Evolutionary conservation across 2,797 vertebrate species (phyloP).

Genomic region (Muraenolepis orangiensis): DNA sequence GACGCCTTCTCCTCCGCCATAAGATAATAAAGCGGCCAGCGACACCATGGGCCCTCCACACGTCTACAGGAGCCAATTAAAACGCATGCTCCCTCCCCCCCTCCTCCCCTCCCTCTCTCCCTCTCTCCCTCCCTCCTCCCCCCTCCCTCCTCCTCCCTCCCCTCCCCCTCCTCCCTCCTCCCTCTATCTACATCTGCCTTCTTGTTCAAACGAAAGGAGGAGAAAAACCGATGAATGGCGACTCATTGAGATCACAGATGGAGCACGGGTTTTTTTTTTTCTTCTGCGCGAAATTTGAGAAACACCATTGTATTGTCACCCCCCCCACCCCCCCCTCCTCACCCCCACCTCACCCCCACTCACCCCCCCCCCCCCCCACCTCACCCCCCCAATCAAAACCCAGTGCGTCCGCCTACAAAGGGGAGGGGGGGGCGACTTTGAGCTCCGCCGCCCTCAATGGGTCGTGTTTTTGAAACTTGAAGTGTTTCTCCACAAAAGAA

Average conservation of each 20-base stretch:
- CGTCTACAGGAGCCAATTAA: constrained; percentile 85
- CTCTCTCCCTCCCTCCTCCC: constrained; percentile 74
- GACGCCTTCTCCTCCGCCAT: background rate
- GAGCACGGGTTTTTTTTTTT: constrained; percentile 84
- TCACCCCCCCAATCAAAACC: constrained; percentile 97
- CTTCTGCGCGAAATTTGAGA: constrained; percentile 90
- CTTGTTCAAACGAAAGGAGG: constrained; percentile 77
- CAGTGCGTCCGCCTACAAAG: constrained; percentile 90
- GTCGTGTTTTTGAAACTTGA: constrained; percentile 97
- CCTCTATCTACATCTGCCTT: constrained; percentile 91
- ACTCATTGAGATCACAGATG: constrained; percentile 98
- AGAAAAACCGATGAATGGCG: constrained; percentile 78
- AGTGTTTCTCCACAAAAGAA: constrained; percentile 85
- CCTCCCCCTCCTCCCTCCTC: constrained; percentile 73
- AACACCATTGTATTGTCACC: constrained; percentile 99
- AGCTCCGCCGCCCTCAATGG: constrained; percentile 89
- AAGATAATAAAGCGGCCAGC: background rate
- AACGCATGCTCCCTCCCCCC: constrained; percentile 75
- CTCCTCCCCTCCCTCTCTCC: constrained; percentile 73
- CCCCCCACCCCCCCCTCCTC: no score
- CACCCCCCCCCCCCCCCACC: no score
- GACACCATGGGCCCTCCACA: constrained; percentile 16
- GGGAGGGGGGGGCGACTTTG: constrained; percentile 81
- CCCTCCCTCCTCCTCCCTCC: constrained; percentile 76
- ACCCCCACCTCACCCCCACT: no score